Conservation (phyloP, 2,797 vertebrate species). For the Lepus townsendii region DNA sequence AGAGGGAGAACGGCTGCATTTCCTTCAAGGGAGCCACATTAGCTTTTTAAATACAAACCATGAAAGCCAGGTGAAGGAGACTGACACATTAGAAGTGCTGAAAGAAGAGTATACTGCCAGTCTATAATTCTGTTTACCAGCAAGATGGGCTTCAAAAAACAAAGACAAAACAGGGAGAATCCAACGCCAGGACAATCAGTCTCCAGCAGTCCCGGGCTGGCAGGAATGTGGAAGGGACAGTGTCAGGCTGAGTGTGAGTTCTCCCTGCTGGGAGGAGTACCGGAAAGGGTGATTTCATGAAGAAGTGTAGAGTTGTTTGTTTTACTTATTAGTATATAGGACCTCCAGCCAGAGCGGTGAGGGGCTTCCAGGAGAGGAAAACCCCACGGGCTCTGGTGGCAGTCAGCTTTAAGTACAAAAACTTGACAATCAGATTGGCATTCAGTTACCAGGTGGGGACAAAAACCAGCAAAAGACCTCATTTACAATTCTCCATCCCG, state of each 20-base stretch:
- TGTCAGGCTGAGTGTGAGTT: neutral
- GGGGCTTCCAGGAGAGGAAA: too few species aligned
- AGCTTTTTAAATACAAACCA: neutral
- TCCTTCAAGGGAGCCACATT: neutral
- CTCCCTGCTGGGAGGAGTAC: neutral
- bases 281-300: neutral
- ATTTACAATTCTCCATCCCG: too few species aligned
- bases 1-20: neutral
- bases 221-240: neutral
- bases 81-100: neutral
- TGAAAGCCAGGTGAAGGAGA: neutral
- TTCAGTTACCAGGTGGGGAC: too few species aligned
- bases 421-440: too few species aligned
- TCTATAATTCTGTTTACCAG: constrained; percentile 1
- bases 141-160: neutral
- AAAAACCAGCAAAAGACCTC: too few species aligned
- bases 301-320: neutral
- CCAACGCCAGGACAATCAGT: neutral
- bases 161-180: neutral
- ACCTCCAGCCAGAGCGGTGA: too few species aligned
- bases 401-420: too few species aligned
- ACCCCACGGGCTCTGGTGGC: too few species aligned
- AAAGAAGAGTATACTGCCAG: neutral
- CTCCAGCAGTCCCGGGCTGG: too few species aligned
- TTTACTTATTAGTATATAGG: too few species aligned